Conservation (phyloP, 2,888 invertebrate genomes). For the Sminthurinus aureus region DNA sequence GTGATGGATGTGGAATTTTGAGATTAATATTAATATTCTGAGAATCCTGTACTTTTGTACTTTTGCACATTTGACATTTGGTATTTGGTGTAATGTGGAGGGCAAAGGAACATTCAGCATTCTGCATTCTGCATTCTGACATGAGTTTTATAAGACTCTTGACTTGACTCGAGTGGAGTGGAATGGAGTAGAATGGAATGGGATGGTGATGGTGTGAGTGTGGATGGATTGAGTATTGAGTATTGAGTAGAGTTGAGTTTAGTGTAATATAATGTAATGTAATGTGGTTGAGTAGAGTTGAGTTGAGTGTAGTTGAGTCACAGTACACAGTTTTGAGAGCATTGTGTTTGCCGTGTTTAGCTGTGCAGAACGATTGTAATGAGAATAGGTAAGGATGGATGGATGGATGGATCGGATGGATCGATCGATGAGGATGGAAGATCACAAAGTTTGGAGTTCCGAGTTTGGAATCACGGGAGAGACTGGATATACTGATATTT, state of each 20-base stretch:
- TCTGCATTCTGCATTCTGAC: too few relatives aligned
- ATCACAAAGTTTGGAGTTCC: constrained; percentile 31
- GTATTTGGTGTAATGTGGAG: too few relatives aligned
- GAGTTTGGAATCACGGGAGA: constrained; percentile 22
- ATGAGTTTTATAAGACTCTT: too few relatives aligned
- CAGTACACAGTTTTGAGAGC: not conserved
- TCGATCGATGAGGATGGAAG: constrained; percentile 30
- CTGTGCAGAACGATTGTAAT: constrained; percentile 4
- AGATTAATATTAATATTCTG: too few relatives aligned
- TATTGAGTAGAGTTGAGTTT: not conserved
- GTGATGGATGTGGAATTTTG: too few relatives aligned
- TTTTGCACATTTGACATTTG: too few relatives aligned
- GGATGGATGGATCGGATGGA: not conserved
- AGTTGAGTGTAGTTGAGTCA: not conserved
- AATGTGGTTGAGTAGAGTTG: not conserved
- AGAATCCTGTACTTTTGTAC: too few relatives aligned
- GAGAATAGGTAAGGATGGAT: constrained; percentile 11
- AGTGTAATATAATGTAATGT: too few relatives aligned
- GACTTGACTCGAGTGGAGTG: not conserved
- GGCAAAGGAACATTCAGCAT: too few relatives aligned
- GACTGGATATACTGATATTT: not conserved
- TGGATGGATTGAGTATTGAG: not conserved
- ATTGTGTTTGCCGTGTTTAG: not conserved
- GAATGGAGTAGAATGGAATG: not conserved
- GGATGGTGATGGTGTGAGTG: not conserved